A percentile compares a stretch with the other conserved stretches of the same genome.
phyloP scores from a whole-genome alignment of 2,797 vertebrate species.

The Poecilia gillii region DNA sequence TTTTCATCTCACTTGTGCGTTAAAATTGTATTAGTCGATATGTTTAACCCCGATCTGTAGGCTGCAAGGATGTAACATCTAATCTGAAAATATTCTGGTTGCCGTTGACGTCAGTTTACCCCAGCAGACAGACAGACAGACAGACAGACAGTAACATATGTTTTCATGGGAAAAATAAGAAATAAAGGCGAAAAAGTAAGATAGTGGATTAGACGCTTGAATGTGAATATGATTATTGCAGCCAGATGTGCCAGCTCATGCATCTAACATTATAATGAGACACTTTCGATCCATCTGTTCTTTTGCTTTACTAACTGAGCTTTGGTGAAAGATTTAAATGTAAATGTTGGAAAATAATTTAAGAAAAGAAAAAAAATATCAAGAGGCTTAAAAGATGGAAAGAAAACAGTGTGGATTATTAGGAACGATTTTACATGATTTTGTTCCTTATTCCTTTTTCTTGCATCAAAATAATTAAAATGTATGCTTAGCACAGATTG shows the following conservation, averaged over 20 bases:
- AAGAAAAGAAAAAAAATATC: not conserved
- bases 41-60: not conserved
- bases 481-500: not conserved
- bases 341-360: not conserved
- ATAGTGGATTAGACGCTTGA: constrained; percentile 27
- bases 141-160: not conserved
- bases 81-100: not conserved
- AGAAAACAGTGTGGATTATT: not conserved
- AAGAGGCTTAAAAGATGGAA: not conserved
- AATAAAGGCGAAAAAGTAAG: constrained; percentile 5
- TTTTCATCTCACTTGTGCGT: not conserved
- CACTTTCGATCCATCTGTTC: constrained; percentile 42
- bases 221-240: constrained; percentile 36
- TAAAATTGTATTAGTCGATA: not conserved
- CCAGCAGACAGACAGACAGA: not conserved
- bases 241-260: constrained; percentile 49
- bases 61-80: not conserved
- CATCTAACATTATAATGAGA: constrained; percentile 37
- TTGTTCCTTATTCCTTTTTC: not conserved
- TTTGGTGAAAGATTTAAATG: not conserved
- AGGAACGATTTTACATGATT: not conserved
- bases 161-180: constrained; percentile 3
- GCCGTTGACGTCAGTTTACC: not conserved
- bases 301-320: constrained; percentile 11
- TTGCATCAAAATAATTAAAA: not conserved